Percentiles rank a stretch among this genome's conserved stretches.
These are phyloP conservation scores for Halcyon smyrnensis DNA, from an alignment of 2,797 vertebrate species.

Conservation along the genomic window DNA sequence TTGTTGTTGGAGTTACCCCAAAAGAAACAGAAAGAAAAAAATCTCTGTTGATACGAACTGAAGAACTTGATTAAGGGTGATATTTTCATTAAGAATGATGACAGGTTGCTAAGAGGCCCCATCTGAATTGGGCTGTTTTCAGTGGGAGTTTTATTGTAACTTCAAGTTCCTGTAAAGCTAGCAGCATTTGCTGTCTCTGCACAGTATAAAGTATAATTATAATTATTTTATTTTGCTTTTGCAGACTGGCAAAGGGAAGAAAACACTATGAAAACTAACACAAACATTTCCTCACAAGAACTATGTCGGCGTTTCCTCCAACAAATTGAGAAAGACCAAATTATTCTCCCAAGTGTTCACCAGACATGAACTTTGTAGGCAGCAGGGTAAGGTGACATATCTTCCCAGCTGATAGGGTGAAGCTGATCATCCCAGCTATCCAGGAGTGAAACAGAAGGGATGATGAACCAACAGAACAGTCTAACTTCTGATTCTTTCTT, in stretches of 20 bases:
- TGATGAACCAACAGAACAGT: background rate
- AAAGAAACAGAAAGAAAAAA: background rate
- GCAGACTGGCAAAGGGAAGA: background rate
- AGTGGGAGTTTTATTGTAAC: background rate
- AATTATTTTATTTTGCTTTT: background rate
- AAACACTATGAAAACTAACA: background rate
- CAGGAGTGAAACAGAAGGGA: background rate
- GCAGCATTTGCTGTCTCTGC: background rate
- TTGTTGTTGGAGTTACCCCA: background rate
- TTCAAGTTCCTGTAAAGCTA: background rate
- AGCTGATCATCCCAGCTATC: background rate
- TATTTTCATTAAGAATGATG: background rate
- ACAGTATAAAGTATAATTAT: background rate
- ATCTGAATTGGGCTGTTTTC: background rate
- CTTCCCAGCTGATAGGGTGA: background rate
- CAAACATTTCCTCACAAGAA: background rate
- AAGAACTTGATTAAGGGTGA: background rate
- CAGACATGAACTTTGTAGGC: background rate
- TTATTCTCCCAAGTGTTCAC: background rate
- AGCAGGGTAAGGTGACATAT: background rate
- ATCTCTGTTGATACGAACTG: background rate
- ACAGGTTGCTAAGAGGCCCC: background rate
- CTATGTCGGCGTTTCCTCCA: background rate
- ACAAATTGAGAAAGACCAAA: background rate
- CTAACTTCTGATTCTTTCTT: background rate